These are phyloP conservation scores for Ptiloglossa arizonensis DNA, from an alignment of 1,140 invertebrate genomes.

Conservation along the genomic window DNA sequence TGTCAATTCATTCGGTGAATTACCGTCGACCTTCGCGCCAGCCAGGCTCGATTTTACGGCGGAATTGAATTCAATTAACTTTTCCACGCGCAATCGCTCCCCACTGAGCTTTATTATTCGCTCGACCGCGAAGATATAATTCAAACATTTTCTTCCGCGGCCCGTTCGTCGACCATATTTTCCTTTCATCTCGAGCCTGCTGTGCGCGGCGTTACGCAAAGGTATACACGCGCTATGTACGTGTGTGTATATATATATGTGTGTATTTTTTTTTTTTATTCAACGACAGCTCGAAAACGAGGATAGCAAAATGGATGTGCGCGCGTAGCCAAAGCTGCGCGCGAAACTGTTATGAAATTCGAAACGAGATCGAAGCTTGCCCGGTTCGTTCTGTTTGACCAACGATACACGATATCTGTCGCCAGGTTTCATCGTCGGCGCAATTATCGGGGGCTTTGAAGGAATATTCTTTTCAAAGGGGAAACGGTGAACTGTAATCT, in stretches of 20 bases:
- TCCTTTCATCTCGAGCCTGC: constrained; percentile 17
- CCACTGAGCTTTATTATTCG: not conserved
- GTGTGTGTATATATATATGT: too few relatives aligned
- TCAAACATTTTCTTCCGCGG: not conserved
- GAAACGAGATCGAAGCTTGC: not conserved
- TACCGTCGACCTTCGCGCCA: not conserved
- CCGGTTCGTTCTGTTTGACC: too few relatives aligned
- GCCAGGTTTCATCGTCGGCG: too few relatives aligned
- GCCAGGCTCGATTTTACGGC: not conserved
- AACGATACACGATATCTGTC: too few relatives aligned
- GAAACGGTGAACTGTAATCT: too few relatives aligned
- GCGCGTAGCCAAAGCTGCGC: not conserved
- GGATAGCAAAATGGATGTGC: constrained; percentile 4
- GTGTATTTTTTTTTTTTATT: not conserved
- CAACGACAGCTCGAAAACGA: not conserved
- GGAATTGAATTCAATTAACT: not conserved
- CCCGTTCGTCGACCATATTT: constrained; percentile 2
- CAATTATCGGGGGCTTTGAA: too few relatives aligned
- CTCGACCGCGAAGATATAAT: not conserved
- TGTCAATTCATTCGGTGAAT: not conserved
- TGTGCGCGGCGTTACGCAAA: not conserved
- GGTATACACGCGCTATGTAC: not conserved
- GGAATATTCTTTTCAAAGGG: too few relatives aligned
- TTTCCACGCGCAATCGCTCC: too few relatives aligned
- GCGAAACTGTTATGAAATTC: not conserved